Conservation (phyloP, 2,888 invertebrate species). For the Anoplius nigerrimus region DNA sequence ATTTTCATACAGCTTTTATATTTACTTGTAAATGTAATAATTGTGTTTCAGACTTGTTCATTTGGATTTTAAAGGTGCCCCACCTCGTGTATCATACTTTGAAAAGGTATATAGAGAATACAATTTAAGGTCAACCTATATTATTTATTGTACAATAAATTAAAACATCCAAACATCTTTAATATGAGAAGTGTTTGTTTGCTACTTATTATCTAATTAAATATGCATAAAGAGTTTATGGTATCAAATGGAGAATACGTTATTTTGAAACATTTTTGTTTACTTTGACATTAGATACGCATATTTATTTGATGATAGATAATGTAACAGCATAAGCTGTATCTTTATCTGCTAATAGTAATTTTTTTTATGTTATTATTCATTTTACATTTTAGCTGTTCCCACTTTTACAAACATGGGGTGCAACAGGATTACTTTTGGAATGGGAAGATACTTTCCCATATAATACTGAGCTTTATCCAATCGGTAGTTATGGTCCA, state of each 20-base stretch:
- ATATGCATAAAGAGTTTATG: too few species aligned
- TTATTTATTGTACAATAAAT: neutral
- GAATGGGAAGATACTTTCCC: constrained; percentile 96
- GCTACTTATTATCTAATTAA: too few species aligned
- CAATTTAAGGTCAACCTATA: too few species aligned
- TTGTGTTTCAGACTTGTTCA: constrained; percentile 78
- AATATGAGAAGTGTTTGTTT: too few species aligned
- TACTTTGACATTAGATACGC: neutral
- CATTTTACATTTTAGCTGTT: constrained; percentile 77
- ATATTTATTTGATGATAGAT: neutral
- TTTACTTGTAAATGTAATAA: constrained; percentile 17
- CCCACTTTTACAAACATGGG: constrained; percentile 80
- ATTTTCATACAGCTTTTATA: constrained; percentile 13
- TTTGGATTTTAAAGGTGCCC: constrained; percentile 86
- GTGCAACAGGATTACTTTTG: constrained; percentile 87
- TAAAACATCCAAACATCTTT: too few species aligned
- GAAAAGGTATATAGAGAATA: constrained; percentile 77
- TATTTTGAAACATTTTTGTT: too few species aligned
- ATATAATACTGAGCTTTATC: constrained; percentile 80
- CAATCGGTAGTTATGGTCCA: constrained; percentile 77
- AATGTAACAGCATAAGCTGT: neutral
- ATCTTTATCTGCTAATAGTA: neutral
- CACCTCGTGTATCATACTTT: constrained; percentile 79
- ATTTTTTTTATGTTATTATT: too few species aligned
- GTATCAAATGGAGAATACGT: too few species aligned